Percentiles rank a stretch among this genome's conserved stretches.
Evolutionary conservation across 2,113 vertebrate species (phyloP).

Genomic region (Aegithalos caudatus): DNA sequence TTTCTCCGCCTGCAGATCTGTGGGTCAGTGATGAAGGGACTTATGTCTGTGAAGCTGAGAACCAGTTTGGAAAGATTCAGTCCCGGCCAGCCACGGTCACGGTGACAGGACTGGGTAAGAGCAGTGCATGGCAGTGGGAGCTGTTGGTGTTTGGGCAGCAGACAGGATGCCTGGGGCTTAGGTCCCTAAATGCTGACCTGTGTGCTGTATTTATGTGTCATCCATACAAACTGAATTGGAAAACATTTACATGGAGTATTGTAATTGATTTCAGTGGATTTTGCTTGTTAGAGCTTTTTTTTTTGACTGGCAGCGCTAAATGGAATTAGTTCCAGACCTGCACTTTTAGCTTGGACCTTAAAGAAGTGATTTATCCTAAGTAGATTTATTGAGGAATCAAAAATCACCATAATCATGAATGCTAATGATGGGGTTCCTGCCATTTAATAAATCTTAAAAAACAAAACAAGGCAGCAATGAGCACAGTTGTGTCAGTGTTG

Average conservation of each 20-base stretch:
- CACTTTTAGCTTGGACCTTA: not conserved
- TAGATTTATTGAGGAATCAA: not conserved
- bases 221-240: not conserved
- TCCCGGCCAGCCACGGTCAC: conserved; percentile 76
- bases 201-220: not conserved
- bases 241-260: not conserved
- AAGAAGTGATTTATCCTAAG: not conserved
- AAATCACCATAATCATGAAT: not conserved
- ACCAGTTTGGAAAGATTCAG: conserved; percentile 91
- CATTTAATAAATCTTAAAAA: not conserved
- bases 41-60: conserved; percentile 92
- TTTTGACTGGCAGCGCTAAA: not conserved
- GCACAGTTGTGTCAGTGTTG: not conserved
- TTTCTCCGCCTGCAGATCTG: conserved; percentile 71
- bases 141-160: not conserved
- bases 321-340: not conserved
- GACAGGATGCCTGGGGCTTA: not conserved
- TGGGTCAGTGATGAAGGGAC: conserved; percentile 89
- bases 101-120: conserved; percentile 92
- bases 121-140: not conserved
- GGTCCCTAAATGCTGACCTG: rapidly evolving
- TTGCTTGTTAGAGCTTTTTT: not conserved
- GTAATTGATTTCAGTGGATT: not conserved
- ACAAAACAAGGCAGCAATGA: not conserved
- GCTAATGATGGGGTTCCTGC: not conserved